Evolutionary conservation across 2,888 invertebrate genomes (phyloP).

Genomic region (Cerceris ruficornis): DNA sequence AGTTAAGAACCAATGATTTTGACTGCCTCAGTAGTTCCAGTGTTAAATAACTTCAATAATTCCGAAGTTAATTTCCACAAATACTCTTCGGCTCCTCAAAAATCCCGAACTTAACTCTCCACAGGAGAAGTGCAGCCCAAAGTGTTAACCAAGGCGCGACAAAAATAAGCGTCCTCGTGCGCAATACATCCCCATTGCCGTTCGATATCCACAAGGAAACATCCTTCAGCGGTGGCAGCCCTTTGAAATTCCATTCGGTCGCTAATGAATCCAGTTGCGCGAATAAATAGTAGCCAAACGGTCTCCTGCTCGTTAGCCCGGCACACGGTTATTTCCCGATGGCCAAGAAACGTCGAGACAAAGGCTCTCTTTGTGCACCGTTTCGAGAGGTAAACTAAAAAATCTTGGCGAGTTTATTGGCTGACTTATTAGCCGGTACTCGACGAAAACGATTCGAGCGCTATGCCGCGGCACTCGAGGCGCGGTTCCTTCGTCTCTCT

Average conservation of each 20-base stretch:
- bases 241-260: conserved; percentile 11
- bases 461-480: conserved; percentile 65
- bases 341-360: conserved; percentile 54
- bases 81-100: no score
- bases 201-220: conserved; percentile 4
- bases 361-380: conserved; percentile 69
- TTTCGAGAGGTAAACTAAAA: conserved; percentile 60
- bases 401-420: conserved; percentile 68
- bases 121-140: no score
- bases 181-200: no score
- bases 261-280: conserved; percentile 52
- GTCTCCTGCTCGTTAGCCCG: conserved; percentile 39
- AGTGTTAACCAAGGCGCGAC: no score
- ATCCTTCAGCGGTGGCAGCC: conserved; percentile 12
- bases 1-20: no score
- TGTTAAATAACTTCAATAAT: no score
- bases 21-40: no score
- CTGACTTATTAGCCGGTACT: conserved; percentile 71
- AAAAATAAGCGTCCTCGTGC: no score
- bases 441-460: conserved; percentile 69
- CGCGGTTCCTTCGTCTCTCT: conserved; percentile 27
- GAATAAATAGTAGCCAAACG: conserved; percentile 47
- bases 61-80: no score
- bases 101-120: no score
- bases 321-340: conserved; percentile 24